Evolutionary conservation across 2,797 vertebrate genomes (phyloP).

Genomic region (Enteromius treurensis): DNA sequence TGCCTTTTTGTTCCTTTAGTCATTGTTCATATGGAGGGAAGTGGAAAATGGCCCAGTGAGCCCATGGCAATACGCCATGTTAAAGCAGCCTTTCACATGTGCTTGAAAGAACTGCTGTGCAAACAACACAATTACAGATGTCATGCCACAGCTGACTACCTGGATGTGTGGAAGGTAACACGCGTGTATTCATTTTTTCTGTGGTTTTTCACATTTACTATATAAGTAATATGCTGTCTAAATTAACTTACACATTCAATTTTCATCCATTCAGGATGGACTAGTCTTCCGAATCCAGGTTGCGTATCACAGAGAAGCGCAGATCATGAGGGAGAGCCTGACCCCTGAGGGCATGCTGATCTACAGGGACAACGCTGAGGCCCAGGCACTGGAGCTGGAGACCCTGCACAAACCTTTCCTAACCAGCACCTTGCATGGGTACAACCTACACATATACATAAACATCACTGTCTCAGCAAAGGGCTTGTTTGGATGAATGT

Average conservation of each 20-base stretch:
- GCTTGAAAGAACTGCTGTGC: constrained; percentile 83
- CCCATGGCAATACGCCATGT: constrained; percentile 87
- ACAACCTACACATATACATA: constrained; percentile 38
- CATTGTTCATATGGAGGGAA: constrained; percentile 96
- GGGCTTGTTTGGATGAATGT: background rate
- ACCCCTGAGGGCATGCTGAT: constrained; percentile 86
- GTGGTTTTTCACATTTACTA: background rate
- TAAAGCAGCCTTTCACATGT: constrained; percentile 91
- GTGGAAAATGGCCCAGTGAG: constrained; percentile 94
- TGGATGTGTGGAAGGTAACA: constrained; percentile 91
- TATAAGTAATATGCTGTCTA: background rate
- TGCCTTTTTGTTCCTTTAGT: constrained; percentile 72
- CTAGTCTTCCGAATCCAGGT: constrained; percentile 89
- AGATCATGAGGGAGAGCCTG: constrained; percentile 86
- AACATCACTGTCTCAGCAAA: background rate
- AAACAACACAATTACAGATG: constrained; percentile 83
- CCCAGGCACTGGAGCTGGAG: constrained; percentile 84
- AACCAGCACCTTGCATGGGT: constrained; percentile 94
- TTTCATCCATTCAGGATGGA: constrained; percentile 80
- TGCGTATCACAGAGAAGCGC: constrained; percentile 92
- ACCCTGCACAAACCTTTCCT: constrained; percentile 85
- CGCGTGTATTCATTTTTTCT: background rate
- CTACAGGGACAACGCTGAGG: constrained; percentile 86
- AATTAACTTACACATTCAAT: background rate
- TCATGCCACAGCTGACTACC: constrained; percentile 78